Evolutionary conservation across 2,888 invertebrate genomes (phyloP), one percentile per base, ranked within the genome.

Genomic region (Drosophila borborema): DNA sequence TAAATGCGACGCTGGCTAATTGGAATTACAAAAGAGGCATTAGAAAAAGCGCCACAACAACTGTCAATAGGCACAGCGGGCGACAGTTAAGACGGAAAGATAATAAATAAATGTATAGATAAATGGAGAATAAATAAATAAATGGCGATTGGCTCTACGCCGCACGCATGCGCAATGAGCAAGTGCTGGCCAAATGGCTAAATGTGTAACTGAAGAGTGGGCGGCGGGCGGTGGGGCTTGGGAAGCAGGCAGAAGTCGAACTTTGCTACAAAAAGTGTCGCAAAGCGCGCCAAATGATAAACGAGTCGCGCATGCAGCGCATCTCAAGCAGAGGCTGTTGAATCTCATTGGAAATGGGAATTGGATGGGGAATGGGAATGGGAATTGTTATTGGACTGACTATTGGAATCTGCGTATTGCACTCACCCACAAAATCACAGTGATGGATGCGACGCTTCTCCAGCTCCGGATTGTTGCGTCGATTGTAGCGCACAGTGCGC

Each of bases 371-470:
- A 31, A 53, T 54, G 1, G 31, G 12, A 43, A 16, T 14, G n/a
- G 10, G 7, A 46, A 48, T 49, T 2, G 4, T 20, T 41, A 54
- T 54, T 12, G 46, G 23, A 54, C 49, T 41, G 14, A 36, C 0
- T 38, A 67, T 49, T 36, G 56, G 41, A 36, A 56, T 56, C 68
- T 55, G 5, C 5, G 14, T 14, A n/a, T 54, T 28, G 51, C 23
- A 92, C 94, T 94, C 94, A 97, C 97, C 97, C 93, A 97, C 96
- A 93, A 97, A 99, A 94, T 98, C 97, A 94, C 99, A 99, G 94
- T 97, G 98, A 93, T 99, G 99, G 89, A 99, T 98, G 91, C 99
- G 94, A 84, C 99, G 94, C 93, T 99, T 99, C 93, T 99, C 99
- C 86, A 99, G 94, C 93, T 99, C 99, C 0, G 99, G 99, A 94